These are phyloP conservation scores for Micronycteris hirsuta DNA, from an alignment of 2,113 vertebrate genomes.

Conservation along the genomic window DNA sequence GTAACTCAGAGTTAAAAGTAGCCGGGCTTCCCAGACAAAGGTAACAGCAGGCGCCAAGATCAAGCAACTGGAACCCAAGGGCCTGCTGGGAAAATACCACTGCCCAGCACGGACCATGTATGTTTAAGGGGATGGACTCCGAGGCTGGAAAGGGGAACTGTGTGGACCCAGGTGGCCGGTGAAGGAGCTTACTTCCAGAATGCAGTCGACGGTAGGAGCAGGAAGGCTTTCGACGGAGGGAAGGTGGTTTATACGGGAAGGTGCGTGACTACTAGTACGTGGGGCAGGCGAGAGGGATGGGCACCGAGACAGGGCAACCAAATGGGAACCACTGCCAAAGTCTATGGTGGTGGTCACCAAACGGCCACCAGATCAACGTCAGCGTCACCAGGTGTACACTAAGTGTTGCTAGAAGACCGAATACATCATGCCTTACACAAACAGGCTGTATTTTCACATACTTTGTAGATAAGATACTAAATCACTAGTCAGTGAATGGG, in stretches of 20 bases:
- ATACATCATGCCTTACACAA: background rate
- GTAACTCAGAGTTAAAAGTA: background rate
- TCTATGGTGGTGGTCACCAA: background rate
- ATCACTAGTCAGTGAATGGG: background rate
- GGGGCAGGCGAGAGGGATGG: background rate
- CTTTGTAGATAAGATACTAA: background rate
- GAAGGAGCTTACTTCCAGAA: background rate
- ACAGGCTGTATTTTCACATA: background rate
- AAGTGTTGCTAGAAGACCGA: background rate
- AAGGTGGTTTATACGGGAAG: background rate
- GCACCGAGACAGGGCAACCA: background rate
- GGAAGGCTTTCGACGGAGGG: background rate
- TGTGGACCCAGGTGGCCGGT: background rate
- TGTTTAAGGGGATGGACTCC: background rate
- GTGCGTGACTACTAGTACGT: background rate
- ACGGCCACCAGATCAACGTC: background rate
- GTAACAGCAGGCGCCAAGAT: accelerated
- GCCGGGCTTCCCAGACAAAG: background rate
- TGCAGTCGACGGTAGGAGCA: background rate
- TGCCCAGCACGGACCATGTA: background rate
- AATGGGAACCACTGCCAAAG: background rate
- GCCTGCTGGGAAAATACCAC: background rate
- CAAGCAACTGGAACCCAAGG: background rate
- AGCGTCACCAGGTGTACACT: background rate
- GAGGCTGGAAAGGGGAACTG: background rate